Evolutionary conservation across 1,140 invertebrate genomes (phyloP), one percentile per base, ranked within the genome.

Genomic region (Odontomachus brunneus): DNA sequence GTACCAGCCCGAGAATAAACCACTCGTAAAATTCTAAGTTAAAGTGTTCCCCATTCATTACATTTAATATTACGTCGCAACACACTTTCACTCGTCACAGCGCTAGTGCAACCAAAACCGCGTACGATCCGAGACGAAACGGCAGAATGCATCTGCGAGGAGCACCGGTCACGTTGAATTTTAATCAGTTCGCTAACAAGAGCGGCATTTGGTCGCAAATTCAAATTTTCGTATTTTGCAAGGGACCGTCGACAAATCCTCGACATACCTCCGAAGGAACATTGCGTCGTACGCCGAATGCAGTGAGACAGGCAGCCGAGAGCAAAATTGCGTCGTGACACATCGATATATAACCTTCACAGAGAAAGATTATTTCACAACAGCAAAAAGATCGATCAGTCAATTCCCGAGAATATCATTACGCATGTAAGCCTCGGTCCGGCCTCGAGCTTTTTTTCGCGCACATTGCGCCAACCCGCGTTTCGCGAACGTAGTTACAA

Each of bases 341-440:
- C 65, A 12, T 26, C 51, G 22, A 78, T 78, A 69, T 78, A 57
- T 44, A 78, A 17, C 17, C 19, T 57, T 74, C 24, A 53, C 14
- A 9, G 0, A 57, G 65, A 59, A 55, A 69, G 26, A 57, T 78
- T 80, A 80, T 71, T 80, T 65, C 44, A 48, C 65, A 33, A 71
- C 22, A 15, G 65, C 53, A 66, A 66, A 76, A 76, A 66, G 29
- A 80, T 80, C 49, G 51, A 57, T 80, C 75, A 69, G 24, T 22
- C 75, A 71, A 71, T 80, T 71, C 69, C 24, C 65, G 63, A 80
- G 33, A 33, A 71, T 80, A 69, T 71, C 65, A 51, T 80, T 71
- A 22, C 22, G 75, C 17, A 0, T 0, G 26, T 80, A 76, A 57
- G 33, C 59, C 44, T 44, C 4, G 44, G 24, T 62, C 22, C 14